Evolutionary conservation across 1,140 invertebrate species (phyloP).

Genomic region (Gyrodactylus salaris): DNA sequence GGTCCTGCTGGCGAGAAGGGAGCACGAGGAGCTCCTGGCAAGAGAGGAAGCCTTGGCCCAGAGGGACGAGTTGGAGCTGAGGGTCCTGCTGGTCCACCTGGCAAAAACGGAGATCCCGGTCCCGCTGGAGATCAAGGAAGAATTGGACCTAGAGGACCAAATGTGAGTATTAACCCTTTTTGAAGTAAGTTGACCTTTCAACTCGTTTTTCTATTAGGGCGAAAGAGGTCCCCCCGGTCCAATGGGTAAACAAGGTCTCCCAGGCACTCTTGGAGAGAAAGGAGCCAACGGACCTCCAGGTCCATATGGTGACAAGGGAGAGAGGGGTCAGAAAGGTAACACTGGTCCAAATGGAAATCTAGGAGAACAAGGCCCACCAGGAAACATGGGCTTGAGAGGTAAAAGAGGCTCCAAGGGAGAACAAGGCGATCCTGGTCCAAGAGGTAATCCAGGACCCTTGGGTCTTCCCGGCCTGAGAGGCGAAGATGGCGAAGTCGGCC

Average conservation of each 20-base stretch:
- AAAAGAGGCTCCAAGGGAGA: conserved; percentile 5
- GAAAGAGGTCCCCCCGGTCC: conserved; percentile 5
- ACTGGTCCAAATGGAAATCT: neutral
- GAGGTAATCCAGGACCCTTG: conserved; percentile 1
- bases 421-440: conserved; percentile 5
- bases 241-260: conserved; percentile 7
- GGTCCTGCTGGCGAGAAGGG: conserved; percentile 2
- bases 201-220: too few species aligned
- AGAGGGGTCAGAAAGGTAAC: conserved; percentile 1
- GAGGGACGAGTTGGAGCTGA: conserved; percentile 4
- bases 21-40: neutral
- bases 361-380: conserved; percentile 4
- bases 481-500: conserved; percentile 2
- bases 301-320: conserved; percentile 6
- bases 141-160: neutral
- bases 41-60: conserved; percentile 2
- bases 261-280: conserved; percentile 1
- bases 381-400: conserved; percentile 5
- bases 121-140: conserved; percentile 1
- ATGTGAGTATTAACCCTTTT: neutral
- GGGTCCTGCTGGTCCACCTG: neutral
- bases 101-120: conserved; percentile 3
- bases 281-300: conserved; percentile 5
- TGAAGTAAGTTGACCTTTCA: too few species aligned
- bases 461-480: neutral